Evolutionary conservation across 2,113 vertebrate species (phyloP).

Genomic region (Lepus timidus): DNA sequence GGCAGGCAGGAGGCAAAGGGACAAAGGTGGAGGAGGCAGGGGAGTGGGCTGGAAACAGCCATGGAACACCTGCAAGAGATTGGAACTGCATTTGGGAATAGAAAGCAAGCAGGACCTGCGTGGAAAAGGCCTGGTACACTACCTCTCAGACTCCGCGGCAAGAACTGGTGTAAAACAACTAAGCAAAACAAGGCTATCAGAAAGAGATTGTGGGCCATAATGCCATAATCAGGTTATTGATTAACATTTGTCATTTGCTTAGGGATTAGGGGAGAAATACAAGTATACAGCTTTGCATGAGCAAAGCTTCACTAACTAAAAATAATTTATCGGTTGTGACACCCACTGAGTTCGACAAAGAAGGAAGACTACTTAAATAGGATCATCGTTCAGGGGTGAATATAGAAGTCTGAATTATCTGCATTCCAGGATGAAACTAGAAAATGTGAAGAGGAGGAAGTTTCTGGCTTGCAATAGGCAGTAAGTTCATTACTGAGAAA

Average conservation of each 20-base stretch:
- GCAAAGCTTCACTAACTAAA: not conserved
- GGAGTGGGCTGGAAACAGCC: not conserved
- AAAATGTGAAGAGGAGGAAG: slow-evolving; percentile 1
- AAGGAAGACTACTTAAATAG: not conserved
- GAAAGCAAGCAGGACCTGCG: not conserved
- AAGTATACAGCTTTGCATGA: not conserved
- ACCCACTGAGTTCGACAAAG: not conserved
- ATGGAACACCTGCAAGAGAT: not conserved
- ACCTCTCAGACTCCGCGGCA: not conserved
- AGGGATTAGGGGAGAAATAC: not conserved
- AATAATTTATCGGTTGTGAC: not conserved
- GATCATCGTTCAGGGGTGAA: not conserved
- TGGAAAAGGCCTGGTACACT: not conserved
- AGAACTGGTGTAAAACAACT: not conserved
- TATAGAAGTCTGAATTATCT: not conserved
- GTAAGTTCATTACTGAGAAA: slow-evolving; percentile 8
- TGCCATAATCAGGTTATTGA: not conserved
- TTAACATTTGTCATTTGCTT: not conserved
- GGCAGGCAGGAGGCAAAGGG: not conserved
- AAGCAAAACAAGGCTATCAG: not conserved
- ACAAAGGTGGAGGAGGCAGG: not conserved
- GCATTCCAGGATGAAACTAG: not conserved
- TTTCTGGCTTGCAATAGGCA: slow-evolving; percentile 7
- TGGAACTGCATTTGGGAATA: not conserved
- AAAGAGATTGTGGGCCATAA: not conserved